phyloP scores from a whole-genome alignment of 2,113 vertebrate genomes.

The Delphinapterus leucas region DNA sequence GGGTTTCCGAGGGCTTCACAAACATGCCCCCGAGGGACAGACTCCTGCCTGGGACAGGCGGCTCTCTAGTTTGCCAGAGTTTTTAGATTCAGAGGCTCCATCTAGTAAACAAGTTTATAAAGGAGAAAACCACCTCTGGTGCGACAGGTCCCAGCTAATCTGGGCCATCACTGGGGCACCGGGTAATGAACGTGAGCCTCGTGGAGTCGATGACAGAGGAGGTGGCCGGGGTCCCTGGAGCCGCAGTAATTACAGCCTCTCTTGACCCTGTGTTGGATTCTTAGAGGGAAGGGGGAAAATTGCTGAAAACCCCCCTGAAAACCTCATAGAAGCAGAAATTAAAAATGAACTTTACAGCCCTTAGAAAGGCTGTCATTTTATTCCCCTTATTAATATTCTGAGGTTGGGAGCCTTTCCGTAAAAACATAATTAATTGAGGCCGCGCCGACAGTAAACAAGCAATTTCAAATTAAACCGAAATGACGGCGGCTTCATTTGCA shows the following conservation, averaged over 20 bases:
- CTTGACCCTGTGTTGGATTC: slow-evolving; percentile 79
- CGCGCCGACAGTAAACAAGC: slow-evolving; percentile 99
- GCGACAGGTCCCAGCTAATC: slow-evolving; percentile 84
- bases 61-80: neutral
- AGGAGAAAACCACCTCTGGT: slow-evolving; percentile 69
- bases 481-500: slow-evolving; percentile 99
- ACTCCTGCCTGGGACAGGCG: slow-evolving; percentile 30
- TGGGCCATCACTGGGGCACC: slow-evolving; percentile 74
- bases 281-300: slow-evolving; percentile 80
- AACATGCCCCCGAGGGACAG: neutral
- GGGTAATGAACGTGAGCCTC: slow-evolving; percentile 77
- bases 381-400: slow-evolving; percentile 99
- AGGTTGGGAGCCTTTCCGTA: slow-evolving; percentile 99
- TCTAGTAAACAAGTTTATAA: slow-evolving; percentile 76
- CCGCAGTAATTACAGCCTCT: slow-evolving; percentile 85
- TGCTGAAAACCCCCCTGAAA: slow-evolving; percentile 82
- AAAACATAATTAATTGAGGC: slow-evolving; percentile 99
- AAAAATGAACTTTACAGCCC: slow-evolving; percentile 99
- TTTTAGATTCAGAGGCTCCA: slow-evolving; percentile 60
- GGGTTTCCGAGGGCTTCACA: neutral
- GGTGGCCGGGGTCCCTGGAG: slow-evolving; percentile 77
- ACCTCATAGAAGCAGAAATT: slow-evolving; percentile 92
- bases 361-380: slow-evolving; percentile 98
- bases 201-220: slow-evolving; percentile 82
- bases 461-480: slow-evolving; percentile 99